Percentiles rank a stretch among this genome's conserved stretches.
phyloP scores from a whole-genome alignment of 2,888 invertebrate species.

The Trachelus tabidus region DNA sequence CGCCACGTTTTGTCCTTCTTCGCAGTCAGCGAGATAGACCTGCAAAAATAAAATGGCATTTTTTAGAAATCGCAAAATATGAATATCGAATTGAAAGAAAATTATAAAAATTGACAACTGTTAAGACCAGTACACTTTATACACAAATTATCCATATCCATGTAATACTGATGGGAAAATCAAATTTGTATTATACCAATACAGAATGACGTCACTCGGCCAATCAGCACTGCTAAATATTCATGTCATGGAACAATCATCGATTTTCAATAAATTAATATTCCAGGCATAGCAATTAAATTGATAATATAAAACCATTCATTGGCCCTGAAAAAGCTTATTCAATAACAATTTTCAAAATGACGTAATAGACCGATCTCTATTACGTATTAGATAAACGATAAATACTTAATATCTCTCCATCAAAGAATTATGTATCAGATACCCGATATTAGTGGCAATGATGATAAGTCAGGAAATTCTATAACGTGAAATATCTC shows the following conservation, averaged over 20 bases:
- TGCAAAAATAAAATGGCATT: conserved; percentile 35
- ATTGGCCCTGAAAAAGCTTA: not conserved
- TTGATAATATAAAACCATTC: not conserved
- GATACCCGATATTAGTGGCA: not conserved
- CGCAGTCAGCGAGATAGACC: conserved; percentile 52
- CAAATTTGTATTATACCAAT: not conserved
- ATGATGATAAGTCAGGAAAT: not conserved
- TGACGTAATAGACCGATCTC: not conserved
- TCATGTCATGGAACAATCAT: not conserved
- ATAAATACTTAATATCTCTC: not conserved
- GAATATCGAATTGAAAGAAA: not conserved
- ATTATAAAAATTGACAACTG: not conserved
- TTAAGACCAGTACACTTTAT: not conserved
- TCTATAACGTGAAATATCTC: not conserved
- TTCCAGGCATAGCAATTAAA: not conserved
- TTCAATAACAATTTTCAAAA: not conserved
- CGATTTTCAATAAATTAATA: not conserved
- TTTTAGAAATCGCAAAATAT: not conserved
- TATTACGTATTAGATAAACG: not conserved
- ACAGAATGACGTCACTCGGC: not conserved
- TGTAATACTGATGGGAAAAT: not conserved
- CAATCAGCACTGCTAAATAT: not conserved
- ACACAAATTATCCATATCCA: not conserved
- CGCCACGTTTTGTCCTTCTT: conserved; percentile 60
- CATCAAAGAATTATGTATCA: not conserved